These are phyloP conservation scores for Chauna torquata DNA, from an alignment of 2,113 vertebrate species.

Conservation along the genomic window DNA sequence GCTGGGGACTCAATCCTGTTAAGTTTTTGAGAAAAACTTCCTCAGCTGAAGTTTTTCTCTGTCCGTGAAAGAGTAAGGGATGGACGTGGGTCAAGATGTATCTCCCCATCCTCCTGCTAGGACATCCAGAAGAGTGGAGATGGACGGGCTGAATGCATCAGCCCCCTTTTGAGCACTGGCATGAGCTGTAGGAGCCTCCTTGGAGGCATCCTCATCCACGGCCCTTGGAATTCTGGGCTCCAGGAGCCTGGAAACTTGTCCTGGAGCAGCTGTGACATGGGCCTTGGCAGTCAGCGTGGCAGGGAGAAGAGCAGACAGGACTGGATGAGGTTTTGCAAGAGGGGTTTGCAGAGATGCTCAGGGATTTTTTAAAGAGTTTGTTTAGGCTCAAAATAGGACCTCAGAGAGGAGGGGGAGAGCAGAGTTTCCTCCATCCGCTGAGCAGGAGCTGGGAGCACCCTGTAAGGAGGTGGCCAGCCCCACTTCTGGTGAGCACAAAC, in stretches of 20 bases:
- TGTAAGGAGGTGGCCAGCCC: not conserved
- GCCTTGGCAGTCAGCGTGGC: not conserved
- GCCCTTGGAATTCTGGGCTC: fast-evolving
- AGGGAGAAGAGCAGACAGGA: not conserved
- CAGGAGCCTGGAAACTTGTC: not conserved
- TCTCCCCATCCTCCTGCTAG: not conserved
- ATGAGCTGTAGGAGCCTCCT: not conserved
- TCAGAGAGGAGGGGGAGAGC: not conserved
- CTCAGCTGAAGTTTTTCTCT: not conserved
- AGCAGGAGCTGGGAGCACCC: not conserved
- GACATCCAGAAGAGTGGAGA: not conserved
- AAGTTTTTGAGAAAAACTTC: not conserved
- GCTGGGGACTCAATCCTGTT: not conserved
- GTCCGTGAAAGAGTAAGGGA: not conserved
- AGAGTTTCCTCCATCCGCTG: not conserved
- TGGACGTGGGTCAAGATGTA: not conserved
- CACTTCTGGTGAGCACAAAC: fast-evolving
- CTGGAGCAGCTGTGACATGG: not conserved
- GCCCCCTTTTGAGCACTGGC: not conserved
- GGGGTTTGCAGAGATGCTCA: not conserved
- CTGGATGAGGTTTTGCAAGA: not conserved
- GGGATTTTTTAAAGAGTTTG: not conserved
- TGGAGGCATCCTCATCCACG: not conserved
- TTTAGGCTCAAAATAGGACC: not conserved
- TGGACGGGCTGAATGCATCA: not conserved